phyloP scores from a whole-genome alignment of 2,797 vertebrate genomes.

The Mionectes olivaceus region DNA sequence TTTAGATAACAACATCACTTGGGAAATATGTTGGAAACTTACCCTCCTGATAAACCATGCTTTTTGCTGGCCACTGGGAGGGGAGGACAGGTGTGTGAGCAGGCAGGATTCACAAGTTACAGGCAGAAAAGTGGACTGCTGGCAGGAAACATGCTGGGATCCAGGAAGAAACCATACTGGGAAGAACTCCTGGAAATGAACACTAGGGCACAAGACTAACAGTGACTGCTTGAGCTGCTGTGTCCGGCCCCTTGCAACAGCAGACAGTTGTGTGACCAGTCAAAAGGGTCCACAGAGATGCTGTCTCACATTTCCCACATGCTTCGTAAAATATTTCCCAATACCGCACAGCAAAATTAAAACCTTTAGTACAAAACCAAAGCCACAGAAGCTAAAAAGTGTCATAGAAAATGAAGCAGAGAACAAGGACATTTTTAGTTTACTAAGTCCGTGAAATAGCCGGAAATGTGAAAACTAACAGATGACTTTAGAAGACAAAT shows the following conservation, averaged over 20 bases:
- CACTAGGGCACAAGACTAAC: accelerated
- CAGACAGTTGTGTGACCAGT: accelerated
- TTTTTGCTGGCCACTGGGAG: accelerated
- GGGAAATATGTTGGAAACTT: background rate
- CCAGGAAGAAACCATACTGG: accelerated
- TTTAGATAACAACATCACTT: background rate
- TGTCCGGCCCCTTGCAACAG: accelerated
- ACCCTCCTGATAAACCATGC: background rate
- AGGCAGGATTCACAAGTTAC: background rate
- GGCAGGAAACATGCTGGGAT: accelerated
- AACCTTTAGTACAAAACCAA: background rate
- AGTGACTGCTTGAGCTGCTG: accelerated
- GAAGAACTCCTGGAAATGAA: background rate
- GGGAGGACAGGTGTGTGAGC: accelerated
- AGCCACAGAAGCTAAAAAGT: background rate
- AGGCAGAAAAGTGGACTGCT: background rate
- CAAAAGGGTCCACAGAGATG: background rate
- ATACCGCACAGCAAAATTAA: background rate
- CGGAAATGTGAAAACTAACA: background rate
- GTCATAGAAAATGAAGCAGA: constrained; percentile 33
- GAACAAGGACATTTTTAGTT: background rate
- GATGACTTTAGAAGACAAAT: constrained; percentile 12
- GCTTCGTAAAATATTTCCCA: background rate
- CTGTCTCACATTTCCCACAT: background rate
- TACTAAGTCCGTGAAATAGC: background rate